Base-by-base conservation (phyloP, 1,140 invertebrate species). In the Drosophila busckii region DNA sequence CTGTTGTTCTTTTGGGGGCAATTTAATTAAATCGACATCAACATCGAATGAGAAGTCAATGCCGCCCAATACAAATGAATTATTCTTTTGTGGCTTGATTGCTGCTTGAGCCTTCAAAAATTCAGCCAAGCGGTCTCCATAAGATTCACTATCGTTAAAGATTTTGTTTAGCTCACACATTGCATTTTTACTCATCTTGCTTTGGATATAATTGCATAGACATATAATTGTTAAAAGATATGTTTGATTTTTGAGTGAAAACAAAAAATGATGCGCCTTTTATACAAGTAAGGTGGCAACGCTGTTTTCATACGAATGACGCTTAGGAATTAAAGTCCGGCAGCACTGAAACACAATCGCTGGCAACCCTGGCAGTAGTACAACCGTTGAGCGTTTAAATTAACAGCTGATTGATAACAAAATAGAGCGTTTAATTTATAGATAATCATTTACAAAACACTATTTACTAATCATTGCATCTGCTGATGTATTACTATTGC, bases 391-490 rank as follows among this genome's bases (percentile, higher is more conserved):
- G 16, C 5, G 2, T 41, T 29, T 22, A 10, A 40, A 63, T 19
- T 2, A 46, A 20, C 9, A 20, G 2, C 3, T 16, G 3, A 25
- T 45, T 37, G 28, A 54, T 62, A 73, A 71, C 52, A 73, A 73
- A 66, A 73, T 63, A 64, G 16, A 59, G 16, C 54, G 44, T 69
- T 75, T 60, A 59, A 29, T 59, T 69, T 42, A 48, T 53, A 49
- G 17, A 22, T 62, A 62, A 32, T 31, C 25, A 35, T 68, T 32
- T 70, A 76, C 48, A 71, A 78, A 78, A 52, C 37, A 54, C 25
- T 65, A 68, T 35, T 50, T 46, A 60, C 73, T 78, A 80, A 54
- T 68, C 35, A 80, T 80, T 78, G 58, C 71, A 38, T 29, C 42
- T 53, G 19, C 34, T 42, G 48, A 32, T 41, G n/a, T 32, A 54